Evolutionary conservation across 2,797 vertebrate species (phyloP), one percentile per base, ranked within the genome.

Genomic region (Diceros bicornis): DNA sequence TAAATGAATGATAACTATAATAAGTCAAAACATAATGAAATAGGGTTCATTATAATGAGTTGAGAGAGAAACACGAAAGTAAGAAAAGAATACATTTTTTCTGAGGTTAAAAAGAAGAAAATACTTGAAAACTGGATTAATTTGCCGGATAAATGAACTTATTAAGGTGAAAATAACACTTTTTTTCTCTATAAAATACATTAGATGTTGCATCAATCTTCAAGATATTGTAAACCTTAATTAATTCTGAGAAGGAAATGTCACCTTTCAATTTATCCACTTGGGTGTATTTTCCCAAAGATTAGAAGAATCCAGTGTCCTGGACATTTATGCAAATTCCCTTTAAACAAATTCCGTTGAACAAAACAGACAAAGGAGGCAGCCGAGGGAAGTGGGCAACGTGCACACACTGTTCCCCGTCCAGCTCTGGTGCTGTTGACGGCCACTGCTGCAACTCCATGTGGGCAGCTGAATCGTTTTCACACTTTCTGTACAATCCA

Each of bases 11-110:
- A 78, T 2, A 32, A 52, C 16, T 55, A 37, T 44, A 90, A 32
- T 91, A 81, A 81, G 91, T 91, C 57, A 93, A 85, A 92, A 61
- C 16, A 41, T 17, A 37, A 47, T 69, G 11, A 34, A 57, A 81
- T 50, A 78, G 37, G 25, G 37, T 75, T 1, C 25, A 85, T 85
- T 94, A 84, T 88, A 55, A 88, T 96, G 11, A 84, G 66, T 61
- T 72, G 32, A 85, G 23, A 20, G 72, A 89, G 13, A 57, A 84
- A 77, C 34, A 21, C 3, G 2, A 6, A 37, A 44, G 8, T 32
- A 34, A 83, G 14, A 72, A 91, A 59, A 14, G 4, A 44, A 75
- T 11, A 75, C 0, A 47, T 68, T 92, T 84, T 84, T 89, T 89
- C 14, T 79, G 87, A 95, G 64, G 29, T 18, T 62, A 62, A 41